A percentile compares a stretch with the other conserved stretches of the same genome.
These are phyloP conservation scores for Varanus salvator DNA, from an alignment of 2,113 vertebrate genomes.

Conservation along the genomic window DNA sequence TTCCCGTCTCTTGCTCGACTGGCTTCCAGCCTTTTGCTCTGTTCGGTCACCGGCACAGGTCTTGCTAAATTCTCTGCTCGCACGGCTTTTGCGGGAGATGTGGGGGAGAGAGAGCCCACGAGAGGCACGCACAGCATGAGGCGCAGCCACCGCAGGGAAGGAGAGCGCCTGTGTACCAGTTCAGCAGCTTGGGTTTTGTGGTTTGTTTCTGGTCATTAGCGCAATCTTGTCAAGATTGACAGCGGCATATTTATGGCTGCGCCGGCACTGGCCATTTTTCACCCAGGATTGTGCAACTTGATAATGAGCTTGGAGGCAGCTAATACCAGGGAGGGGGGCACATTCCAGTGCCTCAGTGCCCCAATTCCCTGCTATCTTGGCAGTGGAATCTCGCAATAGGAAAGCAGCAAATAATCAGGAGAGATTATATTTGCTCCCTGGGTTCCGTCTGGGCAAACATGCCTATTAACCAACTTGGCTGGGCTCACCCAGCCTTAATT, in stretches of 20 bases:
- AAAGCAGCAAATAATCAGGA: not conserved
- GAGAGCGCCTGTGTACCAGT: conserved; percentile 10
- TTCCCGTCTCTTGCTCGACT: not conserved
- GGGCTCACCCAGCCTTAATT: not conserved
- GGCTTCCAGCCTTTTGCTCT: not conserved
- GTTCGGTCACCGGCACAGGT: not conserved
- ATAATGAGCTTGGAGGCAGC: conserved; percentile 68
- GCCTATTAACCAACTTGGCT: conserved; percentile 26
- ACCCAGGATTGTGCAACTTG: conserved; percentile 63
- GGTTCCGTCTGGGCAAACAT: conserved; percentile 1
- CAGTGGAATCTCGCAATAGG: not conserved
- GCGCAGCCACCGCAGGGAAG: not conserved
- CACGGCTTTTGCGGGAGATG: not conserved
- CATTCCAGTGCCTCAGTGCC: conserved; percentile 21
- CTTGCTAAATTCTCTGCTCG: not conserved
- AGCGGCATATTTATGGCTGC: conserved; percentile 70
- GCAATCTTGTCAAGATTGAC: conserved; percentile 80
- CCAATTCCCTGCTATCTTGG: not conserved
- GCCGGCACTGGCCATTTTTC: conserved; percentile 66
- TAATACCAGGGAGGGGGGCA: conserved; percentile 51
- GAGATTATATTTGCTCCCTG: not conserved
- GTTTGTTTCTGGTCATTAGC: conserved; percentile 73
- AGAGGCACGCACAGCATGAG: not conserved
- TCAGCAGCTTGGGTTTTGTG: not conserved
- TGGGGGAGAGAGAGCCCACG: not conserved